Percentiles rank a stretch among this genome's conserved stretches.
Conservation (phyloP, 2,888 invertebrate genomes). For the Ormyrus thymus region DNA sequence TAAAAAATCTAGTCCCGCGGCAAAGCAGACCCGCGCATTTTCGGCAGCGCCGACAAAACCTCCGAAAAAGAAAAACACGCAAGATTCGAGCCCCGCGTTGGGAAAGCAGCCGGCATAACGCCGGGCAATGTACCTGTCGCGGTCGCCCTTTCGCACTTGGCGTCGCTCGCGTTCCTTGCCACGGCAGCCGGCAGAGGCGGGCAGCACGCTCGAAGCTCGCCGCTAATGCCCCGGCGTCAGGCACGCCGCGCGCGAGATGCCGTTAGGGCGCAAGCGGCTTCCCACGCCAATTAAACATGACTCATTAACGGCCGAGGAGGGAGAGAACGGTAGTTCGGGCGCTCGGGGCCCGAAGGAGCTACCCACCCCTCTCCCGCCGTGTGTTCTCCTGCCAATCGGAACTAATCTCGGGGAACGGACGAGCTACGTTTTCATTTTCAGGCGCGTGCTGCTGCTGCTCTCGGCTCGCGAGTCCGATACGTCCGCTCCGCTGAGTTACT, state of each 20-base stretch:
- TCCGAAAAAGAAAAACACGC: too few species aligned
- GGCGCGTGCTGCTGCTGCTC: too few species aligned
- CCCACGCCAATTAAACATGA: slow-evolving; percentile 76
- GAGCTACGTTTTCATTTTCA: too few species aligned
- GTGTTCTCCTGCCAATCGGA: slow-evolving; percentile 66
- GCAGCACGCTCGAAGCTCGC: slow-evolving; percentile 49
- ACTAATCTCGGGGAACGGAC: slow-evolving; percentile 66
- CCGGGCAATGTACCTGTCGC: slow-evolving; percentile 43
- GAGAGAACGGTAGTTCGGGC: slow-evolving; percentile 30
- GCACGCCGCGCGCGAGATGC: slow-evolving; percentile 64
- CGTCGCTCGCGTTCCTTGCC: slow-evolving; percentile 2
- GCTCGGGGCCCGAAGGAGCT: neutral
- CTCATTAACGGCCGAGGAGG: slow-evolving; percentile 72
- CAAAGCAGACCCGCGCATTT: too few species aligned
- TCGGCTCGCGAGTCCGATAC: neutral
- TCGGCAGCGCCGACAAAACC: too few species aligned
- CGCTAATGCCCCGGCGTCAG: slow-evolving; percentile 25
- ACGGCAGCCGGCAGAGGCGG: neutral
- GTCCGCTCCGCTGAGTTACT: too few species aligned
- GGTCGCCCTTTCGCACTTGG: slow-evolving; percentile 39
- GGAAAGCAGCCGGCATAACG: slow-evolving; percentile 31
- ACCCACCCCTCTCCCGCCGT: slow-evolving; percentile 58
- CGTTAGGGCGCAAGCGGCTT: slow-evolving; percentile 71
- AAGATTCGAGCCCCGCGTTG: too few species aligned
- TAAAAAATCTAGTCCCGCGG: too few species aligned